Evolutionary conservation across 2,113 vertebrate species (phyloP).

Genomic region (Nothobranchius furzeri): DNA sequence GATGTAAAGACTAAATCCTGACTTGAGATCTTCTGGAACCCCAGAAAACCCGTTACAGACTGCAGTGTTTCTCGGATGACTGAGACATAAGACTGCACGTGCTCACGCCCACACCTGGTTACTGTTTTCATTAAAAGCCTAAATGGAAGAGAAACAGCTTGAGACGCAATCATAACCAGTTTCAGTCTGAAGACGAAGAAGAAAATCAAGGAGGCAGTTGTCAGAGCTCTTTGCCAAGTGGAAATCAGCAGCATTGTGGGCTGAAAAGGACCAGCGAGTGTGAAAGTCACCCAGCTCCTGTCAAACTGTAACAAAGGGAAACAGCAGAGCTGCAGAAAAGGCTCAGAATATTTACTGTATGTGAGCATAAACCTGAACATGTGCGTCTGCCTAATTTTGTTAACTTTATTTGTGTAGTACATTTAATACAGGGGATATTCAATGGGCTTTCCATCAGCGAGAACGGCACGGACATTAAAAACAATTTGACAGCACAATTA

Average conservation of each 20-base stretch:
- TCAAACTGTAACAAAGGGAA: constrained; percentile 46
- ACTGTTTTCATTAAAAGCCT: constrained; percentile 2
- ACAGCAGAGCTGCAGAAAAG: constrained; percentile 45
- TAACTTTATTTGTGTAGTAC: no score
- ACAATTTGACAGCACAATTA: no score
- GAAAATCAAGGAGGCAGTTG: constrained; percentile 40
- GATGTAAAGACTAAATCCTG: no score
- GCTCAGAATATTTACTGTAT: constrained; percentile 21
- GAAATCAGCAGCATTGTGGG: constrained; percentile 33
- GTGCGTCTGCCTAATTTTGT: no score
- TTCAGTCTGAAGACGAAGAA: not conserved
- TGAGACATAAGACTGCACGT: not conserved
- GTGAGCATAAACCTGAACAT: not conserved
- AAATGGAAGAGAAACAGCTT: constrained; percentile 12
- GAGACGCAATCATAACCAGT: constrained; percentile 13
- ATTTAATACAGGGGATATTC: no score
- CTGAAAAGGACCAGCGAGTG: constrained; percentile 10
- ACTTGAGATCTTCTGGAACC: not conserved
- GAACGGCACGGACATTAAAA: no score
- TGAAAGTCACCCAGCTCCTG: constrained; percentile 54
- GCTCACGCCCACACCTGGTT: not conserved
- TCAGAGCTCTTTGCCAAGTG: constrained; percentile 5
- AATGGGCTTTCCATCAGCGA: no score
- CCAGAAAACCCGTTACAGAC: not conserved
- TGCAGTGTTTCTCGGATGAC: not conserved